These are phyloP conservation scores for Agelas oroides DNA, from an alignment of 37 sponge, comb jelly and placozoan genomes.

Conservation along the genomic window DNA sequence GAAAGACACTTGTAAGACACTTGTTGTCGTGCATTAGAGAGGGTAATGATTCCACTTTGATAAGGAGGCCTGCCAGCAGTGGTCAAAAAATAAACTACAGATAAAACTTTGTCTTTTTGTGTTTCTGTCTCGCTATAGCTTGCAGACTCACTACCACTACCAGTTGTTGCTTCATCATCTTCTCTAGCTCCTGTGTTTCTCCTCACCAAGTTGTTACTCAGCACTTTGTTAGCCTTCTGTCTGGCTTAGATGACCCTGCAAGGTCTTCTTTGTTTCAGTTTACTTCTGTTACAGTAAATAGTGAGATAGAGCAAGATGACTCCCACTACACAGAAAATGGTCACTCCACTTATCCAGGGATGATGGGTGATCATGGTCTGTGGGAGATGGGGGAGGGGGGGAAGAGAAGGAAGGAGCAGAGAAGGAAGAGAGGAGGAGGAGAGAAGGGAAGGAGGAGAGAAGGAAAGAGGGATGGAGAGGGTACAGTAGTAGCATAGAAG, in stretches of 20 bases:
- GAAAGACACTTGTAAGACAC: no score
- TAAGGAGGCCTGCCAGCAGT: no score
- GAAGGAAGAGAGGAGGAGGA: no score
- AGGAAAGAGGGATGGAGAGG: no score
- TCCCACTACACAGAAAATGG: background rate
- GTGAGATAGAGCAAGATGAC: conserved; percentile 30
- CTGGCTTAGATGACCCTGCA: background rate
- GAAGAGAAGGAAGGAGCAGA: background rate
- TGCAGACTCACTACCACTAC: no score
- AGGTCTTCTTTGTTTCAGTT: background rate
- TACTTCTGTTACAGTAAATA: conserved; percentile 1
- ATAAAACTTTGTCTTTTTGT: background rate
- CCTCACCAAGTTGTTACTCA: background rate
- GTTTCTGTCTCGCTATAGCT: background rate
- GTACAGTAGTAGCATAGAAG: no score
- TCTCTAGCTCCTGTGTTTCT: background rate
- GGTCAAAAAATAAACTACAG: no score
- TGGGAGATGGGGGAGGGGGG: background rate
- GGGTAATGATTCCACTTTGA: no score
- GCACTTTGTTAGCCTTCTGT: background rate
- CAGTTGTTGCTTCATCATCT: background rate
- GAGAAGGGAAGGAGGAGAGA: no score
- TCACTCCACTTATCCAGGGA: conserved; percentile 12
- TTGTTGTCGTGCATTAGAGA: no score
- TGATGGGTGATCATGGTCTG: conserved; percentile 42